Evolutionary conservation across 2,797 vertebrate genomes (phyloP).

Genomic region (Clamator glandarius): DNA sequence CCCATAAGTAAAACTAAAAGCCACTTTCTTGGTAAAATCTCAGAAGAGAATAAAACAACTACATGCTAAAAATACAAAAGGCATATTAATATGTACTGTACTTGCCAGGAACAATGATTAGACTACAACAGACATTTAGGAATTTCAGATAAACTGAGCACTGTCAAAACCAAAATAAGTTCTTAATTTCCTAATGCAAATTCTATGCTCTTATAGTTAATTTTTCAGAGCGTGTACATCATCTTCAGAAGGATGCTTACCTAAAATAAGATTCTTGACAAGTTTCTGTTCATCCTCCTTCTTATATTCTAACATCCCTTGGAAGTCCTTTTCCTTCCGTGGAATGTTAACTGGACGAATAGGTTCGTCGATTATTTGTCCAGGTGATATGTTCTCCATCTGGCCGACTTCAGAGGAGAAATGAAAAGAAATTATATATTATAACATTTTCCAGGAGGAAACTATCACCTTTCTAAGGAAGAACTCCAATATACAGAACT

Average conservation of each 20-base stretch:
- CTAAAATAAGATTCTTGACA: slow-evolving; percentile 96
- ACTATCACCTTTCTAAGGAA: background rate
- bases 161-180: background rate
- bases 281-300: slow-evolving; percentile 96
- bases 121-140: background rate
- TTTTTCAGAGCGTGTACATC: background rate
- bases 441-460: background rate
- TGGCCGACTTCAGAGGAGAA: slow-evolving; percentile 82
- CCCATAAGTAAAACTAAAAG: background rate
- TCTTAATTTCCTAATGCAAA: background rate
- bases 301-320: slow-evolving; percentile 98
- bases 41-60: background rate
- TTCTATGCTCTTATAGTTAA: background rate
- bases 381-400: slow-evolving; percentile 93
- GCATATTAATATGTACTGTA: background rate
- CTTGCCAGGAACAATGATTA: background rate
- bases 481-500: background rate
- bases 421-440: background rate
- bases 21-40: background rate
- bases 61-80: background rate
- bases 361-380: slow-evolving; percentile 93
- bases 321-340: slow-evolving; percentile 98
- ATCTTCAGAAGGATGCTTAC: slow-evolving; percentile 71
- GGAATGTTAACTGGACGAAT: slow-evolving; percentile 97
- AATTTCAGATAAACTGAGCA: background rate